Evolutionary conservation across 2,113 vertebrate species (phyloP).

Genomic region (Tachycineta bicolor): DNA sequence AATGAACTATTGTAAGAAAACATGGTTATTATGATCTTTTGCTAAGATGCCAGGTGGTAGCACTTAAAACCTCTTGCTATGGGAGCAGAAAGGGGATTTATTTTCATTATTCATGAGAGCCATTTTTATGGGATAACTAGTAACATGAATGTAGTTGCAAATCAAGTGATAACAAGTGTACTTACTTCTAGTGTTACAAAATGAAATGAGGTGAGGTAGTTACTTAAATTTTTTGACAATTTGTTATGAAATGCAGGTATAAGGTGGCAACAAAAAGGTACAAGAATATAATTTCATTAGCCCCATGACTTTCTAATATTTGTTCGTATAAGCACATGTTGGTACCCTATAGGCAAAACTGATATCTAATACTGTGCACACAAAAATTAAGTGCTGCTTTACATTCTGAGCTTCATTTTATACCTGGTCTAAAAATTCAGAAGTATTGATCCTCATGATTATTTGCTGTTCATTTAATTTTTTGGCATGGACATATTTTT

Average conservation of each 20-base stretch:
- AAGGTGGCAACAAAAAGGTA: neutral
- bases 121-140: constrained; percentile 60
- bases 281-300: neutral
- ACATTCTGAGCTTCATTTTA: neutral
- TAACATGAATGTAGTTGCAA: constrained; percentile 12
- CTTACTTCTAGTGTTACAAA: constrained; percentile 27
- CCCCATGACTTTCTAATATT: neutral
- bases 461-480: neutral
- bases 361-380: neutral
- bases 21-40: constrained; percentile 72
- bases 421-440: neutral
- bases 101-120: constrained; percentile 68
- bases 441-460: neutral
- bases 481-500: neutral
- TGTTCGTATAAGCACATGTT: neutral
- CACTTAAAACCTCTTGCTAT: constrained; percentile 66
- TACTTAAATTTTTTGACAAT: constrained; percentile 9
- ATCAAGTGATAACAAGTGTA: constrained; percentile 52
- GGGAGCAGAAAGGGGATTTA: constrained; percentile 61
- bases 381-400: neutral
- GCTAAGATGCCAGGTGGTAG: constrained; percentile 69
- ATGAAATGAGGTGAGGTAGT: neutral
- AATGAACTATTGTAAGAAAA: constrained; percentile 71
- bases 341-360: neutral
- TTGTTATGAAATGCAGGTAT: neutral